phyloP scores from a whole-genome alignment of 2,797 vertebrate genomes.

The Sebastolobus altivelis region DNA sequence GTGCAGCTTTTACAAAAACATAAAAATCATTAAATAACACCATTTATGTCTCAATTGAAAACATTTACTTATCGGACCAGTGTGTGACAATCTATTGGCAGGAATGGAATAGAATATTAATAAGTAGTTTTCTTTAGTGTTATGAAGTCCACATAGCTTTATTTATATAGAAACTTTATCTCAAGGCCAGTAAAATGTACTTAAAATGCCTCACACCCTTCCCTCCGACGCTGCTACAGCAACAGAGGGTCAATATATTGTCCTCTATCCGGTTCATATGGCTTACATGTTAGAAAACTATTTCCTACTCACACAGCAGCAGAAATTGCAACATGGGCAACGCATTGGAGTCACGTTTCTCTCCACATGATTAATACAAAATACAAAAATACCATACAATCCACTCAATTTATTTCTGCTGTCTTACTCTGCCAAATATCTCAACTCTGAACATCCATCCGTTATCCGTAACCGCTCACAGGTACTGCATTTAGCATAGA shows the following conservation, averaged over 20 bases:
- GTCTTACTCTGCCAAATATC: background rate
- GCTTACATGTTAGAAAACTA: background rate
- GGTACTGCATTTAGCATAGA: no score
- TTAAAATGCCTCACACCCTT: background rate
- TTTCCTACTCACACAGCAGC: background rate
- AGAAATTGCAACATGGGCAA: background rate
- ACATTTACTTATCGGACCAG: background rate
- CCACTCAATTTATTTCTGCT: slow-evolving; percentile 6
- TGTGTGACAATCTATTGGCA: no score
- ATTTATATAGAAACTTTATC: background rate
- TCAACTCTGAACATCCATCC: background rate
- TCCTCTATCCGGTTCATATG: background rate
- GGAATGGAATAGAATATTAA: no score
- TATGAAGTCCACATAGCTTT: no score
- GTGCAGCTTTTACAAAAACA: background rate
- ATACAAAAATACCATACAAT: background rate
- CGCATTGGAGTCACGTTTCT: background rate
- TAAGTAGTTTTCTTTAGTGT: no score
- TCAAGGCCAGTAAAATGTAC: background rate
- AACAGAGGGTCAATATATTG: background rate
- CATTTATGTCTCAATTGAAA: background rate
- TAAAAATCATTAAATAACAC: background rate
- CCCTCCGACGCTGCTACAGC: no score
- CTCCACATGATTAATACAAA: background rate
- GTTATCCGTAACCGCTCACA: no score